Evolutionary conservation across 2,113 vertebrate genomes (phyloP), one percentile per base, ranked within the genome.

Genomic region (Clarias macrocephalus): DNA sequence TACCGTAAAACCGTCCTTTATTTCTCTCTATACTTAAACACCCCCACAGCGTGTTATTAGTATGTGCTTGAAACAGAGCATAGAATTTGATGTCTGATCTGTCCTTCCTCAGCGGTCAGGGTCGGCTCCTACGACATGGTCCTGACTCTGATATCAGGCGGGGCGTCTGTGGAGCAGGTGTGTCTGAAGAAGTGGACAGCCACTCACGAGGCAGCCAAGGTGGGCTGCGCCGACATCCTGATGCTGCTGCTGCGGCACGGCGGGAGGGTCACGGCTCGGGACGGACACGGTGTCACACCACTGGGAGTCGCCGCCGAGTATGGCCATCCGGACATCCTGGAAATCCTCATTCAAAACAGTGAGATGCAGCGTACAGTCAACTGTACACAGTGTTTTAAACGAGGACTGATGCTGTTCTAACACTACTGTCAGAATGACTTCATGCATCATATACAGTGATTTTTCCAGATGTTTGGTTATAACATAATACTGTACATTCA

Each of bases 261-360:
- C 63, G 96, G 94, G 54, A 93, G 89, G 0, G 91, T 96, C 5
- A 92, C 94, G 66, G 92, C 96, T 86, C 93, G 87, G 54, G 96
- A 97, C 7, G 93, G 94, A 4, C 95, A 96, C 8, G 96, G 97
- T 62, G 94, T 97, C 76, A 97, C 95, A 1, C 96, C 96, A 0
- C 88, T 98, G 85, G 96, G 95, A 5, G 94, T 96, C 6, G 96
- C 92, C 0, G 96, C 97, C 0, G 96, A 96, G 88, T 93, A 95
- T 0, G 95, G 95, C 57, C 95, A 96, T 81, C 91, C 93, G 21
- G 95, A 96, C 2, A 94, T 96, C 73, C 87, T 98, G 87, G 95
- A 97, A 81, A 93, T 97, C 84, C 94, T 98, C n/a, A 96, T 97
- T 91, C 94, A 96, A 91, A 95, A 96, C 86, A 95, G 96, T 87